Conservation (phyloP, 2,797 vertebrate genomes). For the Vireo griseus region DNA sequence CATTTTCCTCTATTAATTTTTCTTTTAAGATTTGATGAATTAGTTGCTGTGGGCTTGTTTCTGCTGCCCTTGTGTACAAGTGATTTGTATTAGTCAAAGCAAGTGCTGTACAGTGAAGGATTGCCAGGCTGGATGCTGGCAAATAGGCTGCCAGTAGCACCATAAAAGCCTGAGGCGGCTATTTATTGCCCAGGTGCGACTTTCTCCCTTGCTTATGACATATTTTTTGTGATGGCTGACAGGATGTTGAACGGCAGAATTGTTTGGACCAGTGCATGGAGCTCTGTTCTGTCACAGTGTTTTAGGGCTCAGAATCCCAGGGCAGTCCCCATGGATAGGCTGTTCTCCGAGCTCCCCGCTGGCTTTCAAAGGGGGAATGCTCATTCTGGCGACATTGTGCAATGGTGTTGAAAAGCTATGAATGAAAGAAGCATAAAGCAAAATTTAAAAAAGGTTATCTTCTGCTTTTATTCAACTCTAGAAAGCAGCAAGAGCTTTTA, state of each 20-base stretch:
- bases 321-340: not conserved
- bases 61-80: not conserved
- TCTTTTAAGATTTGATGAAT: not conserved
- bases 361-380: not conserved
- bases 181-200: not conserved
- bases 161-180: not conserved
- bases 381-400: not conserved
- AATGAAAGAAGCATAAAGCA: not conserved
- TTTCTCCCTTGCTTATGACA: not conserved
- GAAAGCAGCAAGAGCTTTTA: not conserved
- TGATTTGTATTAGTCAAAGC: not conserved
- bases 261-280: fast-evolving
- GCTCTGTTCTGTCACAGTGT: not conserved
- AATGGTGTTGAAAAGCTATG: not conserved
- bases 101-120: not conserved
- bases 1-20: not conserved
- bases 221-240: not conserved
- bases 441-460: not conserved
- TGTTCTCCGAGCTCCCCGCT: not conserved
- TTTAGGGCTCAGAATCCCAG: not conserved
- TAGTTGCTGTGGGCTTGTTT: not conserved
- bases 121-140: not conserved
- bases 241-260: not conserved
- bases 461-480: not conserved
- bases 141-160: not conserved